These are phyloP conservation scores for Penaeus vannamei DNA, from an alignment of 1,140 invertebrate genomes.

Conservation along the genomic window DNA sequence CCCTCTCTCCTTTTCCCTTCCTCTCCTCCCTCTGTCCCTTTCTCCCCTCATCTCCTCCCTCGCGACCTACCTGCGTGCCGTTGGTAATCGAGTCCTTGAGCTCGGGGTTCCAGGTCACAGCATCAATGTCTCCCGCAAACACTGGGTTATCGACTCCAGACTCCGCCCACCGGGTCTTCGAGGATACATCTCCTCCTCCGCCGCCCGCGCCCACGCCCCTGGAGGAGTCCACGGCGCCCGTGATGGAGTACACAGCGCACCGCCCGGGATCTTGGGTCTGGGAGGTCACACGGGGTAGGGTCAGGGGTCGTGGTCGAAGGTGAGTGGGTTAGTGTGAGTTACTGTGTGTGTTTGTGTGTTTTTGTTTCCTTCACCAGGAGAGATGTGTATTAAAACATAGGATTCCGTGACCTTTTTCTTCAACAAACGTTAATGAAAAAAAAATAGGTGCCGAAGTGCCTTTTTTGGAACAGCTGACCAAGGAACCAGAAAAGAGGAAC, in stretches of 20 bases:
- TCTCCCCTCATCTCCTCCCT: neutral
- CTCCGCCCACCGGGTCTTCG: conserved; percentile 63
- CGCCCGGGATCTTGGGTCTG: conserved; percentile 1
- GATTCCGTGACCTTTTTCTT: no score
- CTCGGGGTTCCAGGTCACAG: conserved; percentile 47
- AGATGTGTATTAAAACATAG: no score
- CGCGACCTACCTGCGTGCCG: conserved; percentile 7
- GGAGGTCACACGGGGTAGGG: neutral
- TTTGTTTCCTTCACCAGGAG: neutral
- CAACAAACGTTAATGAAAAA: no score
- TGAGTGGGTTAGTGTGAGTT: neutral
- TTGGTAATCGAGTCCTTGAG: conserved; percentile 44
- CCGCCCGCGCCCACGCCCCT: neutral
- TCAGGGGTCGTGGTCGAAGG: neutral
- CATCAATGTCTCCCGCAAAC: conserved; percentile 57
- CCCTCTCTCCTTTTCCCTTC: no score
- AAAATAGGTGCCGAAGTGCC: no score
- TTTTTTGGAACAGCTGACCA: no score
- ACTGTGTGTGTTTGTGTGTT: neutral
- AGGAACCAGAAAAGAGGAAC: no score
- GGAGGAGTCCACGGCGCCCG: neutral
- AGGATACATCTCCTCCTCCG: neutral
- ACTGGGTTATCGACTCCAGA: conserved; percentile 62
- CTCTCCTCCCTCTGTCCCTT: neutral
- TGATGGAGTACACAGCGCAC: conserved; percentile 48